Percentiles rank a stretch among this genome's conserved stretches.
Conservation (phyloP, 2,888 invertebrate species). For the Micropterix aruncella region DNA sequence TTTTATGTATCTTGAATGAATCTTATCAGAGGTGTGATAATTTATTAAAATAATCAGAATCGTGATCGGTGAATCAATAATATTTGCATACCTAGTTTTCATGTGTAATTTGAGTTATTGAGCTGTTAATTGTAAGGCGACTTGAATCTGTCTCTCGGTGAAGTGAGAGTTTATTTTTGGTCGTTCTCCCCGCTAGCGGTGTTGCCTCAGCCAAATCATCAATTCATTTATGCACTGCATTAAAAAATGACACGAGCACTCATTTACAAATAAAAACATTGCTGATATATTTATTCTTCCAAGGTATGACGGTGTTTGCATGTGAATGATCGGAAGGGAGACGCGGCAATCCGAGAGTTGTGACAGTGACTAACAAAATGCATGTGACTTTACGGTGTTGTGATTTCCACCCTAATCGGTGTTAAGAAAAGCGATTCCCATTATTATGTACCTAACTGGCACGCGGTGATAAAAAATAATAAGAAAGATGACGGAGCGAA, state of each 20-base stretch:
- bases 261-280: not conserved
- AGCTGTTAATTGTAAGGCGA: too few relatives aligned
- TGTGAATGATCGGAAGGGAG: not conserved
- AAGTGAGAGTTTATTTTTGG: too few relatives aligned
- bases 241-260: not conserved
- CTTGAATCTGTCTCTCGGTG: too few relatives aligned
- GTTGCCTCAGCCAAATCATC: too few relatives aligned
- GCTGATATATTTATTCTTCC: not conserved
- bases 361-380: not conserved
- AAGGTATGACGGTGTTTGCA: not conserved
- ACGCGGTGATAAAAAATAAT: not conserved
- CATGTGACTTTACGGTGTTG: not conserved
- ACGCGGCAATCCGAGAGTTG: not conserved
- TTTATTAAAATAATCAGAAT: too few relatives aligned
- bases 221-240: not conserved
- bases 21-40: too few relatives aligned
- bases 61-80: too few relatives aligned
- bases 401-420: not conserved
- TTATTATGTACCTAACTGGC: not conserved
- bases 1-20: too few relatives aligned
- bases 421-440: not conserved
- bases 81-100: too few relatives aligned
- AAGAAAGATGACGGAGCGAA: constrained; percentile 37
- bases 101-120: too few relatives aligned
- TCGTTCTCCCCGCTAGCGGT: too few relatives aligned